Evolutionary conservation across 1,140 invertebrate species (phyloP), one percentile per base, ranked within the genome.

Genomic region (Drosophila nigrodunni): DNA sequence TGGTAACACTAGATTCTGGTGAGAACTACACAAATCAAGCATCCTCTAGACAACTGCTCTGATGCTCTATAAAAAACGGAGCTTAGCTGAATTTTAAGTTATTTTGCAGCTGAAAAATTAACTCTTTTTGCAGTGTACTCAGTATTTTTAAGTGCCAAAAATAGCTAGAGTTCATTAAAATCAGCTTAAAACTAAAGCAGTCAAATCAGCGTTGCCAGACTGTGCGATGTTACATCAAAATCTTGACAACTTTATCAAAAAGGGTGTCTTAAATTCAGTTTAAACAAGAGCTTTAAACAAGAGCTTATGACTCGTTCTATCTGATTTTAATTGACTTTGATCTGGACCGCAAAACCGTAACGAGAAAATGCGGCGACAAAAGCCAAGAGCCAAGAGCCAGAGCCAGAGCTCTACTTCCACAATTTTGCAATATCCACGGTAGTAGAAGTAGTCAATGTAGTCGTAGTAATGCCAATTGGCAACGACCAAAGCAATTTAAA

Each of bases 401-500:
- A 30, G 6, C 3, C 25, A 30, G 25, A 68, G 49, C 49, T 13
- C n/a, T 21, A 74, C 71, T 74, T 74, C 71, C 71, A 74, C 71
- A 46, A 30, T 74, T 74, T 74, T 54, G 71, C 71, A 74, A 68
- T 47, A 18, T 6, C 11, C 8, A 34, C 37, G 21, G 25, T 30
- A 30, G 25, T 30, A 30, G 25, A 30, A 30, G 25, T 30, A 30
- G 25, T 30, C 6, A 2, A 5, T 5, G 25, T 30, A 30, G 25
- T 30, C 25, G 25, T 30, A 30, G 25, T 30, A 65, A 37, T 52
- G 5, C 44, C 39, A 73, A 52, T 54, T 68, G 70, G 18, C 43
- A 54, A 39, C 64, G 50, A 47, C n/a, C 34, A 52, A 65, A 60
- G 65, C 65, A 74, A 74, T 74, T 74, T 68, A 60, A 74, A 74